Evolutionary conservation across 2,888 invertebrate genomes (phyloP), one percentile per base, ranked within the genome.

Genomic region (Epinotia nisella): DNA sequence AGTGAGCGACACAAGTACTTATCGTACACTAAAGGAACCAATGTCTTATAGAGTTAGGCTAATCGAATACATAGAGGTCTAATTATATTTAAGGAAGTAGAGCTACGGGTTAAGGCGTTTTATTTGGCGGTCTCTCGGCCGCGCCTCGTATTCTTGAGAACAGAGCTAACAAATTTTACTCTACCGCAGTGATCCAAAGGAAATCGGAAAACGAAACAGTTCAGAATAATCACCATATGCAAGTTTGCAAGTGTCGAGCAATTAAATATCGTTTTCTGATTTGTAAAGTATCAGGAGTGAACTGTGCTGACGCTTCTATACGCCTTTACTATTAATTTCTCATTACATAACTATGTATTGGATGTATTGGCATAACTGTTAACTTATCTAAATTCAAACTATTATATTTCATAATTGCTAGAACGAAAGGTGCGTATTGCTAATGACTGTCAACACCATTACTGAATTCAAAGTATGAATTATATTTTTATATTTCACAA

Each of bases 21-120:
- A 80, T 80, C 80, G 78, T 80, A 83, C 85, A 83, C 83, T 79
- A 82, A 87, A 79, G 84, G 92, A 92, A 91, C 92, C 92, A 92
- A 92, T 90, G 84, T 88, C 85, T 78, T 83, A 75, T 91, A 90
- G 66, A 56, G 55, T 66, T 66, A 66, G 86, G 84, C 80, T 89
- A 86, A 85, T 80, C 77, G 77, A 82, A 85, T 81, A 85, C 81
- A 80, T 85, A 87, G 83, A 86, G 82, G 81, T 89, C 82, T 87
- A 88, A 86, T 85, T 87, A 88, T 82, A 81, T 82, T 51, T 87
- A 86, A 85, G 81, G 81, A 83, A 82, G 84, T 89, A 88, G 85
- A 75, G 81, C 79, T 82, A 80, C 83, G 79, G 71, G 71, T 78
- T 85, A 84, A 84, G 81, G 81, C 82, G 78, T 85, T 87, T 83